Evolutionary conservation across 30 jellyfish, hydroid and myxozoan genomes (phyloP).

Genomic region (Sanderia malayensis): DNA sequence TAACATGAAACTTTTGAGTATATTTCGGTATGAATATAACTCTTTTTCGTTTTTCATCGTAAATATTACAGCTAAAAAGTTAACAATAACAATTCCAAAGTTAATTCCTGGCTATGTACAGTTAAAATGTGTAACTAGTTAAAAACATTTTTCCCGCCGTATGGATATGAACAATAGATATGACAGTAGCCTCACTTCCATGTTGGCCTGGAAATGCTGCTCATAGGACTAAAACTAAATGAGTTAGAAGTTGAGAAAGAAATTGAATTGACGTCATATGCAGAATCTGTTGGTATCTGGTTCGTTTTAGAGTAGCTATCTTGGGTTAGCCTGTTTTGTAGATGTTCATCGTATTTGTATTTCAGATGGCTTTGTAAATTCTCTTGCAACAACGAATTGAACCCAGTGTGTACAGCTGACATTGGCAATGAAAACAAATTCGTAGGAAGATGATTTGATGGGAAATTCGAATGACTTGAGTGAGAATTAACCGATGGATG

Average conservation of each 20-base stretch:
- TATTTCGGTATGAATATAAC: too few species aligned
- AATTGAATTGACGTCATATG: not conserved
- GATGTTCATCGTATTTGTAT: not conserved
- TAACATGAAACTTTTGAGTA: too few species aligned
- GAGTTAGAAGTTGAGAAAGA: not conserved
- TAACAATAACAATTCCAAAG: not conserved
- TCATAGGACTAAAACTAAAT: not conserved
- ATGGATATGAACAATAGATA: too few species aligned
- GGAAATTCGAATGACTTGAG: not conserved
- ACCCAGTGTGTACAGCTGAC: too few species aligned
- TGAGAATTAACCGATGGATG: not conserved
- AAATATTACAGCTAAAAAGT: not conserved
- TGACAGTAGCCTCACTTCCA: conserved; percentile 4
- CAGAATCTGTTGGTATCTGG: conserved; percentile 6
- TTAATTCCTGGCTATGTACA: too few species aligned
- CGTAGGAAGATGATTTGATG: not conserved
- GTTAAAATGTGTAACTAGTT: too few species aligned
- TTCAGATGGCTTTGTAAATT: not conserved
- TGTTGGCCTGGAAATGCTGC: not conserved
- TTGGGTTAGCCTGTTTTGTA: not conserved
- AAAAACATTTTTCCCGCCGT: too few species aligned
- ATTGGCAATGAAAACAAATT: not conserved
- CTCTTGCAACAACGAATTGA: not conserved
- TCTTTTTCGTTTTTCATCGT: too few species aligned
- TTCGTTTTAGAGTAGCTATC: not conserved